phyloP scores from a whole-genome alignment of 1,140 invertebrate species.

The Lucilia cuprina region DNA sequence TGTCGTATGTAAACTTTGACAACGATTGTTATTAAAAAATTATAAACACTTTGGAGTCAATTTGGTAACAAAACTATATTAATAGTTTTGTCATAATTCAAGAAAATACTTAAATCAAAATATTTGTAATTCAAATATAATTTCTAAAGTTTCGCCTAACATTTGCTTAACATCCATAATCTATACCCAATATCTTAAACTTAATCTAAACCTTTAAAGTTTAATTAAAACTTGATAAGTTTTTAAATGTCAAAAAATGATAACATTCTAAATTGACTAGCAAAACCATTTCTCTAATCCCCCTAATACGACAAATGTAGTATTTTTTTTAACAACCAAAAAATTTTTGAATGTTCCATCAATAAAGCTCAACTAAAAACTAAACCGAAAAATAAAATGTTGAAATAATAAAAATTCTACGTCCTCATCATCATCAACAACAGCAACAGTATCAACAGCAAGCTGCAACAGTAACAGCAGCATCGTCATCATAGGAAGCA shows the following conservation, averaged over 20 bases:
- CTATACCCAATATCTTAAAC: no score
- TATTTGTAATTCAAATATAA: no score
- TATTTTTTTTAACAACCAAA: background rate
- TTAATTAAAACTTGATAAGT: background rate
- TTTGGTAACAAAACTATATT: no score
- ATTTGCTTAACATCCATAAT: no score
- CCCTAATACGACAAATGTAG: background rate
- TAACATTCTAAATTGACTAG: no score
- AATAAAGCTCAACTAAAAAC: background rate
- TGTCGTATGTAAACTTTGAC: no score
- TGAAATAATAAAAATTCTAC: background rate
- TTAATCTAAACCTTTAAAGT: background rate
- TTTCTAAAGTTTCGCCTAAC: no score
- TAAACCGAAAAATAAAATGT: background rate
- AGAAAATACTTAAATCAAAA: no score
- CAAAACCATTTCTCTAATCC: background rate
- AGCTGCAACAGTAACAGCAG: background rate
- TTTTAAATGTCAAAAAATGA: no score
- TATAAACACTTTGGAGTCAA: no score
- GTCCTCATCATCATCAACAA: slow-evolving; percentile 16
- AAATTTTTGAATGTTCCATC: slow-evolving; percentile 31
- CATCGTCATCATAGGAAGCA: background rate
- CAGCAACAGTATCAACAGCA: background rate
- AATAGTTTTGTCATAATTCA: no score
- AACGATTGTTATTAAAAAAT: no score